phyloP scores from a whole-genome alignment of 2,888 invertebrate species.

The Priocnemis perturbator region DNA sequence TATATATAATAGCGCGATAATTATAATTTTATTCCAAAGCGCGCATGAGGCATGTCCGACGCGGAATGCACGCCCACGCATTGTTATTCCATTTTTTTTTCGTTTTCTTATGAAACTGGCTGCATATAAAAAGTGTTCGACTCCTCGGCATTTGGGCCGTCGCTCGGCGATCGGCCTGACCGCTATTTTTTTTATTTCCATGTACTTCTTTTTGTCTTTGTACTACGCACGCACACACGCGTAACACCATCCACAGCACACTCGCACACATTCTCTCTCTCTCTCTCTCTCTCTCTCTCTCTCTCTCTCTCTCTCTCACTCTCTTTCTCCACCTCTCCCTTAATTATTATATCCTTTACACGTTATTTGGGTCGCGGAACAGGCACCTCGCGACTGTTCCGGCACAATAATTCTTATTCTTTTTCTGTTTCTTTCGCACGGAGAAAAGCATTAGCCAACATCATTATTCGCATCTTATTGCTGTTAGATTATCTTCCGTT shows the following conservation, averaged over 20 bases:
- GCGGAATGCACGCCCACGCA: too few species aligned
- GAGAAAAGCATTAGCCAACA: slow-evolving; percentile 46
- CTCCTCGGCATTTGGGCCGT: slow-evolving; percentile 41
- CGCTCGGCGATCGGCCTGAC: slow-evolving; percentile 48
- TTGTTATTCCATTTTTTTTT: slow-evolving; percentile 14
- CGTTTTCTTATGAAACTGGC: slow-evolving; percentile 53
- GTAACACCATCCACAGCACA: slow-evolving; percentile 18
- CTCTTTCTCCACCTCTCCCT: background rate
- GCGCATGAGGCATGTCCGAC: background rate
- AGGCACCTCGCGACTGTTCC: slow-evolving; percentile 28
- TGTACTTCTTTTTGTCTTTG: slow-evolving; percentile 16
- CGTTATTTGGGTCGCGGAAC: slow-evolving; percentile 1
- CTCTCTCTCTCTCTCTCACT: slow-evolving; percentile 17
- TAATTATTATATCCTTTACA: slow-evolving; percentile 9
- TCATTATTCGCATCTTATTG: too few species aligned
- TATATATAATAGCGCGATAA: slow-evolving; percentile 40
- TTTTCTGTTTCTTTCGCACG: slow-evolving; percentile 16
- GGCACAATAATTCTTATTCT: slow-evolving; percentile 21
- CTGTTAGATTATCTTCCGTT: too few species aligned
- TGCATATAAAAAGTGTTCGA: slow-evolving; percentile 57
- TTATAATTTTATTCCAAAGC: slow-evolving; percentile 15
- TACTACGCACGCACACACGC: slow-evolving; percentile 41
- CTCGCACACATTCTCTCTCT: slow-evolving; percentile 22
- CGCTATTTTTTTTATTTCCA: slow-evolving; percentile 28
- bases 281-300: slow-evolving; percentile 17